These are phyloP conservation scores for Diaperis boleti DNA, from an alignment of 2,888 invertebrate species.

Conservation along the genomic window DNA sequence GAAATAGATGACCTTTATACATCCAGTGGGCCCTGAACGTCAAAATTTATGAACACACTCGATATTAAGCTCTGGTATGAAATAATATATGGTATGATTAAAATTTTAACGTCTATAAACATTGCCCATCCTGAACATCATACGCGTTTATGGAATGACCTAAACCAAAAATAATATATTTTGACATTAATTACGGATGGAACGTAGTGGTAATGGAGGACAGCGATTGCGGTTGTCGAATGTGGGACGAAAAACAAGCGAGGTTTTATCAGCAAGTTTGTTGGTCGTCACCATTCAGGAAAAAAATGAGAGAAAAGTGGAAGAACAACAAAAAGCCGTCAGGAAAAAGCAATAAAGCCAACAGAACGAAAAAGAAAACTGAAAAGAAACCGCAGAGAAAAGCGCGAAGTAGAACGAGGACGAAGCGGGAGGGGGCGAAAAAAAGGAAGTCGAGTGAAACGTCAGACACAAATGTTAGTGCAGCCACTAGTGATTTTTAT, in stretches of 20 bases:
- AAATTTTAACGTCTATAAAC: too few species aligned
- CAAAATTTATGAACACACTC: too few species aligned
- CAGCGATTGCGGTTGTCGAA: neutral
- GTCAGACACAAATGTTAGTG: constrained; percentile 7
- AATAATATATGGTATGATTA: too few species aligned
- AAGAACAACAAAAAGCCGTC: neutral
- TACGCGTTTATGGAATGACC: too few species aligned
- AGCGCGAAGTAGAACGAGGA: neutral
- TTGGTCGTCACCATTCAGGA: constrained; percentile 27
- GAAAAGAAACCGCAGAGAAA: neutral
- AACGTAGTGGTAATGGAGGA: constrained; percentile 10
- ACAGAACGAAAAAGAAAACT: neutral
- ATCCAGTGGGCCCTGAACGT: too few species aligned
- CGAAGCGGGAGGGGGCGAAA: neutral
- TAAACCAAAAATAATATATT: too few species aligned
- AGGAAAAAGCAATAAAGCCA: neutral
- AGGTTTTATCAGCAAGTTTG: constrained; percentile 21
- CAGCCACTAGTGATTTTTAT: neutral
- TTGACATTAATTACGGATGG: too few species aligned
- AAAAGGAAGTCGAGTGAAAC: neutral
- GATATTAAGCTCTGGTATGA: too few species aligned
- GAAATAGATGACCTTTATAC: too few species aligned
- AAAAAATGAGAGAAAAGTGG: constrained; percentile 7
- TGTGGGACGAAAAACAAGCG: constrained; percentile 19
- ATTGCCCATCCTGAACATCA: too few species aligned